Evolutionary conservation across 2,888 invertebrate species (phyloP), one percentile per base, ranked within the genome.

Genomic region (Mythimna impura): DNA sequence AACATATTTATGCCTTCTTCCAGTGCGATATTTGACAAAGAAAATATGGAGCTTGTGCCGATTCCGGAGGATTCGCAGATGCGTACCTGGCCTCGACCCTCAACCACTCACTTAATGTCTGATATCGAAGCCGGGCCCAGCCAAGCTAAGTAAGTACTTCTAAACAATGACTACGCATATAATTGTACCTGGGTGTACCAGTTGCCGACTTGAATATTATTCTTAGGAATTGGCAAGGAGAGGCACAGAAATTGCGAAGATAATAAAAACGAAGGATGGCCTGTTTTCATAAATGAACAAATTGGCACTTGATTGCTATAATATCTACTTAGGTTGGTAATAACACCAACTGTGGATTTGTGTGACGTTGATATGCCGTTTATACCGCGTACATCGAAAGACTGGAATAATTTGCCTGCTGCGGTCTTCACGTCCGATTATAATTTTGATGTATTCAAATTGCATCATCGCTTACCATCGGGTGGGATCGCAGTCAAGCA

Each of bases 81-180:
- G 9, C 30, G 9, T 9, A 20, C n/a, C 17, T 71, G 61, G 20
- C 9, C 2, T 12, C 4, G 9, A 0, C 36, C 47, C n/a, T 17
- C 36, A 4, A 36, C 61, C n/a, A 71, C 62, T n/a, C 5, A 55
- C 7, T 10, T 47, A 3, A 8, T 54, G 17, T 25, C 47, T 8
- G 72, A 71, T 17, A 17, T 55, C 25, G 72, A 72, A 25, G n/a
- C 72, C 10, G 62, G 55, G n/a, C 9, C 17, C n/a, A 57, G 17
- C 36, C 6, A 25, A 25, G 1, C 25, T n/a, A 47, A 57, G 72
- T 73, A 63, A 73, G 72, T 70, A 47, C 14, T 12, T 22, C 9
- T 22, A 43, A 2, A 2, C 17, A 17, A 50, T 50, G 0, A 47
- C 12, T 43, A 43, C 4, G 4, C 4, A 40, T 4, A 40, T 40